Percentiles rank a stretch among this genome's conserved stretches.
Conservation (phyloP, 2,888 invertebrate genomes). For the Artemia sinica region DNA sequence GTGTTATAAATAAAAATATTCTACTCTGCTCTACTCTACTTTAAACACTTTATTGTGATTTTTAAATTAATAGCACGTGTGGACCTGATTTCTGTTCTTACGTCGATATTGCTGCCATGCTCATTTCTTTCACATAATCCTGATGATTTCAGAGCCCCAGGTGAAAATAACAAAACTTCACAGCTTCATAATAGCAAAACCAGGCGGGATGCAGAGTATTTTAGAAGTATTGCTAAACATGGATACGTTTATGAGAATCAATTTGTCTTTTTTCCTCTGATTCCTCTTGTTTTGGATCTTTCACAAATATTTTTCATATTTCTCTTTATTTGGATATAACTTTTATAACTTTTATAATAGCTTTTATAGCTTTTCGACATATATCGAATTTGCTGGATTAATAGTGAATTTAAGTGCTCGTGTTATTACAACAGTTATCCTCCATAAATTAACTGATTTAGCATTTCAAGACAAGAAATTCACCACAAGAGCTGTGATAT, state of each 20-base stretch:
- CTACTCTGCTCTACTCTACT: too few relatives aligned
- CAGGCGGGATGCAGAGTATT: conserved; percentile 42
- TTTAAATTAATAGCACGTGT: too few relatives aligned
- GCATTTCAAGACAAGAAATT: conserved; percentile 48
- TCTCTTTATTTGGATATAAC: too few relatives aligned
- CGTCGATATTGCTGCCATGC: too few relatives aligned
- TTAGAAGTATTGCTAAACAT: conserved; percentile 43
- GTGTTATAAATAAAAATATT: too few relatives aligned
- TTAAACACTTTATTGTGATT: too few relatives aligned
- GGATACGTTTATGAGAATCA: conserved; percentile 87
- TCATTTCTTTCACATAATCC: too few relatives aligned
- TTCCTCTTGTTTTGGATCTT: conserved; percentile 48
- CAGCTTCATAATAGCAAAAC: too few relatives aligned
- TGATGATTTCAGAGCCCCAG: too few relatives aligned
- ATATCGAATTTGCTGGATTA: conserved; percentile 48
- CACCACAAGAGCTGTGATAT: conserved; percentile 56
- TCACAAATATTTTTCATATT: conserved; percentile 28
- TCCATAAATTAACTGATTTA: conserved; percentile 50
- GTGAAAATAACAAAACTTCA: too few relatives aligned
- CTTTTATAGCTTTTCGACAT: conserved; percentile 38
- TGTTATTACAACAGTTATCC: conserved; percentile 46
- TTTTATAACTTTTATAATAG: not conserved
- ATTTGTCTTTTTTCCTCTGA: conserved; percentile 83
- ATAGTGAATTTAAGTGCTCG: conserved; percentile 53
- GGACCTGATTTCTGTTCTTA: too few relatives aligned